Evolutionary conservation across 1,140 invertebrate genomes (phyloP).

Genomic region (Atta cephalotes): DNA sequence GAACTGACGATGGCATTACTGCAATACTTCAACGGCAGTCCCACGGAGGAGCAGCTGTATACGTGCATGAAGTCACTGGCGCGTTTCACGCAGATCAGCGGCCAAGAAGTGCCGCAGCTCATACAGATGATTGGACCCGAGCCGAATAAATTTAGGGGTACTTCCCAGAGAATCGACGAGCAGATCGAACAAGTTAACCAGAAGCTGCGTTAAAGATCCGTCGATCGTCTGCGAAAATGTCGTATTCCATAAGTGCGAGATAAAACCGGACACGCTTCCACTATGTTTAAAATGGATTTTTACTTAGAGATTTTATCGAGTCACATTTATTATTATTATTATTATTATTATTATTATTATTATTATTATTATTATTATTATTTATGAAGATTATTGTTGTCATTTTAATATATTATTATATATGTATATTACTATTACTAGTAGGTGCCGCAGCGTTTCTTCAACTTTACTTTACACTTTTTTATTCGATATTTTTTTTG

Average conservation of each 20-base stretch:
- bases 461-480: slow-evolving; percentile 48
- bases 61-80: slow-evolving; percentile 92
- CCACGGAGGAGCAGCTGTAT: slow-evolving; percentile 93
- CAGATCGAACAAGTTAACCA: slow-evolving; percentile 91
- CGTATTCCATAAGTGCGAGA: slow-evolving; percentile 56
- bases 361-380: slow-evolving; percentile 38
- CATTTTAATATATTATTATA: slow-evolving; percentile 47
- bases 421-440: slow-evolving; percentile 51
- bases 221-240: background rate
- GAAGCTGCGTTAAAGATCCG: slow-evolving; percentile 86
- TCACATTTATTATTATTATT: slow-evolving; percentile 43
- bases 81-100: slow-evolving; percentile 92
- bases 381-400: slow-evolving; percentile 42
- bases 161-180: slow-evolving; percentile 92
- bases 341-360: slow-evolving; percentile 58
- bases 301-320: slow-evolving; percentile 67
- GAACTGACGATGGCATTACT: slow-evolving; percentile 97
- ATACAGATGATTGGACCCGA: slow-evolving; percentile 97
- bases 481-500: slow-evolving; percentile 22
- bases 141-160: slow-evolving; percentile 93
- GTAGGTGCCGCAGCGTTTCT: background rate
- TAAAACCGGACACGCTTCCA: slow-evolving; percentile 16
- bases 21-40: slow-evolving; percentile 94
- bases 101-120: slow-evolving; percentile 94
- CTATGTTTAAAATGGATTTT: slow-evolving; percentile 63